Percentiles rank a stretch among this genome's conserved stretches.
Conservation (phyloP, 37 sponge, comb jelly and placozoan genomes). For the Oscarella lobularis region DNA sequence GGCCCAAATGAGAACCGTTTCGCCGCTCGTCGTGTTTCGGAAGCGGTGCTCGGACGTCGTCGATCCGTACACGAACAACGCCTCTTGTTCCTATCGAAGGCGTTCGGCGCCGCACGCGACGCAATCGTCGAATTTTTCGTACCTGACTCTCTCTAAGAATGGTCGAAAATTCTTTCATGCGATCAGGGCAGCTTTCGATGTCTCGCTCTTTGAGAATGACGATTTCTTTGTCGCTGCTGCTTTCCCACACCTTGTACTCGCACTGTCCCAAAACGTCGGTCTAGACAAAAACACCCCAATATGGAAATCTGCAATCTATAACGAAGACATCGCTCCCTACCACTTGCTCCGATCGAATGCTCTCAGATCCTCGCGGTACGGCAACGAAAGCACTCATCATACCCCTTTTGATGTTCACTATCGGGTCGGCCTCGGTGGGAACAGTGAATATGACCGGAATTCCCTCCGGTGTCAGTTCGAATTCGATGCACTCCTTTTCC, state of each 20-base stretch:
- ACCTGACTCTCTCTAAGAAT: not conserved
- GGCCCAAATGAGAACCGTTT: too few relatives aligned
- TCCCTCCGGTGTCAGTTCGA: too few relatives aligned
- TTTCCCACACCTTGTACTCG: not conserved
- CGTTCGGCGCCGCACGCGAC: too few relatives aligned
- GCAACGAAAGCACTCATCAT: not conserved
- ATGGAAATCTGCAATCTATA: too few relatives aligned
- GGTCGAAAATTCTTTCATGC: not conserved
- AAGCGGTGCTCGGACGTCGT: not conserved
- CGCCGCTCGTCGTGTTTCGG: not conserved
- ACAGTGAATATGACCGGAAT: too few relatives aligned
- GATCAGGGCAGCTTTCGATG: not conserved
- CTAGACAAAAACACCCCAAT: too few relatives aligned
- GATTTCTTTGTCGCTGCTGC: not conserved
- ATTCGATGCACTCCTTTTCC: too few relatives aligned
- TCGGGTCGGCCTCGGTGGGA: too few relatives aligned
- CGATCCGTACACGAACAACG: not conserved
- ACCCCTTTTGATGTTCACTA: not conserved
- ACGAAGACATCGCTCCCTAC: too few relatives aligned
- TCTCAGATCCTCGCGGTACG: too few relatives aligned
- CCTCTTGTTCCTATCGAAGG: not conserved
- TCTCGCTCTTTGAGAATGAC: not conserved
- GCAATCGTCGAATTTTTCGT: too few relatives aligned
- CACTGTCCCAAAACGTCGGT: not conserved
- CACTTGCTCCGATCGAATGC: too few relatives aligned